Percentiles rank a stretch among this genome's conserved stretches.
phyloP scores from a whole-genome alignment of 2,888 invertebrate species.

The Apodemia hepburni region DNA sequence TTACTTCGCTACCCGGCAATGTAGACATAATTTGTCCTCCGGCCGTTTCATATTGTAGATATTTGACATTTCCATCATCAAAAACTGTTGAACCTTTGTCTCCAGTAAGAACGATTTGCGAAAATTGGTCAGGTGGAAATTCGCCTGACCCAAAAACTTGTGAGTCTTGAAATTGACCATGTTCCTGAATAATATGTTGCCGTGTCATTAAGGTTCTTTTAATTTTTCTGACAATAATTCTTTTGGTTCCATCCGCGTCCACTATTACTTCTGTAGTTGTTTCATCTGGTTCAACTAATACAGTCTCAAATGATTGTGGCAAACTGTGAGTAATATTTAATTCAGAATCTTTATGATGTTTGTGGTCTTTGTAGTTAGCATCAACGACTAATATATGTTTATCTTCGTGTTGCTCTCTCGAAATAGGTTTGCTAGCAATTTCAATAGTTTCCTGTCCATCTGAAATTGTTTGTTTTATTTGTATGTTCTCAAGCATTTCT shows the following conservation, averaged over 20 bases:
- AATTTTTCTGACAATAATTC: slow-evolving; percentile 88
- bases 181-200: slow-evolving; percentile 83
- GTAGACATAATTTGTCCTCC: slow-evolving; percentile 83
- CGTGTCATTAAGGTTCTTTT: slow-evolving; percentile 84
- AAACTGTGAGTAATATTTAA: slow-evolving; percentile 85
- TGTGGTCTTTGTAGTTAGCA: slow-evolving; percentile 83
- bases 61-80: slow-evolving; percentile 82
- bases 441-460: slow-evolving; percentile 86
- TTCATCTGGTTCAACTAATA: slow-evolving; percentile 90
- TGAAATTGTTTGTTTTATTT: slow-evolving; percentile 82
- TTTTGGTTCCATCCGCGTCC: slow-evolving; percentile 89
- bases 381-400: slow-evolving; percentile 85
- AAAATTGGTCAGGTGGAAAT: slow-evolving; percentile 82
- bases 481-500: slow-evolving; percentile 81
- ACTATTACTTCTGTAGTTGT: slow-evolving; percentile 91
- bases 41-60: slow-evolving; percentile 81
- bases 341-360: slow-evolving; percentile 81
- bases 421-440: slow-evolving; percentile 83
- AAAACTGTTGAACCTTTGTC: slow-evolving; percentile 81
- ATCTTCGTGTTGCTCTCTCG: slow-evolving; percentile 64
- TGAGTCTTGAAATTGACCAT: slow-evolving; percentile 70
- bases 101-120: slow-evolving; percentile 84
- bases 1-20: slow-evolving; percentile 81
- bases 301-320: slow-evolving; percentile 89
- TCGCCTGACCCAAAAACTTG: slow-evolving; percentile 76